These are phyloP conservation scores for Slavum lentiscoides DNA, from an alignment of 2,888 invertebrate genomes.

Conservation along the genomic window DNA sequence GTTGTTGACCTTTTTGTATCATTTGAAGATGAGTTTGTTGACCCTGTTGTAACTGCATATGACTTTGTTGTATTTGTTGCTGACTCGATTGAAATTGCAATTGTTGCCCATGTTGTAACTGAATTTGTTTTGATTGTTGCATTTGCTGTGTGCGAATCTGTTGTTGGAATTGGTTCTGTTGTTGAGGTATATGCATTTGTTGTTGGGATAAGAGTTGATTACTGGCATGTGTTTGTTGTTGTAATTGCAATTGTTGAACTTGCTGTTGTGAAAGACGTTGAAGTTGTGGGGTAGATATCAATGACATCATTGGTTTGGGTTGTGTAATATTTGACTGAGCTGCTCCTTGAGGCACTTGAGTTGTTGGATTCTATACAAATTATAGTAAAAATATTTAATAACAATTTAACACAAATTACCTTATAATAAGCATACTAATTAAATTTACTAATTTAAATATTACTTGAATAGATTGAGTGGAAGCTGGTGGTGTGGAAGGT, in stretches of 20 bases:
- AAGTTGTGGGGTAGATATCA: conserved; percentile 49
- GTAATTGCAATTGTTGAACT: conserved; percentile 44
- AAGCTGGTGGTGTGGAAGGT: conserved; percentile 62
- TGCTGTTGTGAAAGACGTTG: conserved; percentile 49
- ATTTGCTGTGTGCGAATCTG: conserved; percentile 64
- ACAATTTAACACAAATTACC: not conserved
- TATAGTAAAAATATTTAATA: not conserved
- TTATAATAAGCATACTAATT: not conserved
- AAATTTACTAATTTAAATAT: not conserved
- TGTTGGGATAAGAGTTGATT: conserved; percentile 53
- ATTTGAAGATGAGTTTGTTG: conserved; percentile 64
- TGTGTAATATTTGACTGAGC: conserved; percentile 56
- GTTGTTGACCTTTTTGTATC: conserved; percentile 59
- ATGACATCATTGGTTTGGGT: conserved; percentile 46
- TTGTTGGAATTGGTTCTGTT: conserved; percentile 56
- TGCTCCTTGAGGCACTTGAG: conserved; percentile 59
- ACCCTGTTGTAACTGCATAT: conserved; percentile 62
- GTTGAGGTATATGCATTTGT: conserved; percentile 59
- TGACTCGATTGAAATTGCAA: conserved; percentile 59
- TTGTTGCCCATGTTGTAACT: conserved; percentile 57
- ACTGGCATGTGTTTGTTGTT: conserved; percentile 47
- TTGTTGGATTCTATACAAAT: not conserved
- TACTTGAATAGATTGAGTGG: conserved; percentile 54
- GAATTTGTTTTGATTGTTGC: conserved; percentile 57
- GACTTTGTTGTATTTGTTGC: conserved; percentile 53